Evolutionary conservation across 2,113 vertebrate species (phyloP).

Genomic region (Amazona guildingii): DNA sequence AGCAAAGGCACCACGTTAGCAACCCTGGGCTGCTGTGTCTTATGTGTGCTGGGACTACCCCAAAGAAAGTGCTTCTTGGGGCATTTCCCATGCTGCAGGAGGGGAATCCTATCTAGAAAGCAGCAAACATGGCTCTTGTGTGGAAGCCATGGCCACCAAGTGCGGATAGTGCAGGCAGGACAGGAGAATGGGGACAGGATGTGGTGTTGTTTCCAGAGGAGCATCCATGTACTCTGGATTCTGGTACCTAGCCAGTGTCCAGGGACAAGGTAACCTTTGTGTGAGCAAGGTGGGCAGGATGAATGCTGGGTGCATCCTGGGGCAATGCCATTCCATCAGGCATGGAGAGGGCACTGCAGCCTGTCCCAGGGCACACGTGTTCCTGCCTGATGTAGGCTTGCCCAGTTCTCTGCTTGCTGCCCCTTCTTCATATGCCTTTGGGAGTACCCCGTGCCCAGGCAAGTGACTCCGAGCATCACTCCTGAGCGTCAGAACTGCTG

Average conservation of each 20-base stretch:
- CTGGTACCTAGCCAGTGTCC: not conserved
- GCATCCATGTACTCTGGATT: fast-evolving
- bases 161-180: not conserved
- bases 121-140: not conserved
- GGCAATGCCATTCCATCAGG: not conserved
- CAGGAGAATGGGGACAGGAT: not conserved
- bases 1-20: fast-evolving
- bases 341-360: not conserved
- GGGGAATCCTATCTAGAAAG: not conserved
- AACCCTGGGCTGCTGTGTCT: not conserved
- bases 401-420: not conserved
- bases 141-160: fast-evolving
- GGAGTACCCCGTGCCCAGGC: not conserved
- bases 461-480: not conserved
- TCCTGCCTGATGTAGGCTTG: not conserved
- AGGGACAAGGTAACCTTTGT: not conserved
- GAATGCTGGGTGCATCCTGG: not conserved
- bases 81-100: not conserved
- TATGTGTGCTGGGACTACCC: not conserved
- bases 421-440: not conserved
- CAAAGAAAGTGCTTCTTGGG: fast-evolving
- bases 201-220: not conserved
- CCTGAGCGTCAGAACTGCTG: fast-evolving
- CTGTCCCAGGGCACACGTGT: fast-evolving
- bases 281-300: not conserved